These are phyloP conservation scores for Griposia aprilina DNA, from an alignment of 2,888 invertebrate species.

Conservation along the genomic window DNA sequence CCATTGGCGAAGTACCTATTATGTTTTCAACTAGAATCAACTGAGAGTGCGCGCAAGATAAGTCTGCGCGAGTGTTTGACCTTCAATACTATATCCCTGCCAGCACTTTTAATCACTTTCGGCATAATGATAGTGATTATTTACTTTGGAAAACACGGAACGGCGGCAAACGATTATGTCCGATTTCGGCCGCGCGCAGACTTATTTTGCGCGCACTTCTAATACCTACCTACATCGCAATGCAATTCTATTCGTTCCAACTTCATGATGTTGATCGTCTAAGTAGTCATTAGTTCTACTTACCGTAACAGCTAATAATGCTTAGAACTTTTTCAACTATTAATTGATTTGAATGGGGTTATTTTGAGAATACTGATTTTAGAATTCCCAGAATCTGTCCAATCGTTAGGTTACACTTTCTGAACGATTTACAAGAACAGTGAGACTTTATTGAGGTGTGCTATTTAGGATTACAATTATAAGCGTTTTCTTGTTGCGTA, in stretches of 20 bases:
- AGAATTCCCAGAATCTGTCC: background rate
- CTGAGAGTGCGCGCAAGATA: too few species aligned
- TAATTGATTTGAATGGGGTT: conserved; percentile 8
- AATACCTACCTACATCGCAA: too few species aligned
- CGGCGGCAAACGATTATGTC: too few species aligned
- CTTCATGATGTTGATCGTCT: background rate
- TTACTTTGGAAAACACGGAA: too few species aligned
- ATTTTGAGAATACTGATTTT: background rate
- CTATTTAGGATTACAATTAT: too few species aligned
- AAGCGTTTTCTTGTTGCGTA: background rate
- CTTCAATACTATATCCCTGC: too few species aligned
- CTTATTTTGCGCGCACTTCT: too few species aligned
- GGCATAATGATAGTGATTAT: too few species aligned
- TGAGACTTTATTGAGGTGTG: background rate
- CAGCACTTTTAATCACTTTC: too few species aligned
- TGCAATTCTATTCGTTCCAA: background rate
- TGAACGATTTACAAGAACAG: background rate
- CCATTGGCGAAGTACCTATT: background rate
- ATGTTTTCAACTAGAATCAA: background rate
- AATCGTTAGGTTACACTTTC: conserved; percentile 3
- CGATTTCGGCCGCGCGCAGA: too few species aligned
- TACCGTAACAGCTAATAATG: background rate
- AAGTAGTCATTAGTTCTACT: background rate
- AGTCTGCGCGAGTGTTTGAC: too few species aligned
- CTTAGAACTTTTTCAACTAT: background rate